Evolutionary conservation across 1,140 invertebrate genomes (phyloP), one percentile per base, ranked within the genome.

Genomic region (Acromyrmex echinatior): DNA sequence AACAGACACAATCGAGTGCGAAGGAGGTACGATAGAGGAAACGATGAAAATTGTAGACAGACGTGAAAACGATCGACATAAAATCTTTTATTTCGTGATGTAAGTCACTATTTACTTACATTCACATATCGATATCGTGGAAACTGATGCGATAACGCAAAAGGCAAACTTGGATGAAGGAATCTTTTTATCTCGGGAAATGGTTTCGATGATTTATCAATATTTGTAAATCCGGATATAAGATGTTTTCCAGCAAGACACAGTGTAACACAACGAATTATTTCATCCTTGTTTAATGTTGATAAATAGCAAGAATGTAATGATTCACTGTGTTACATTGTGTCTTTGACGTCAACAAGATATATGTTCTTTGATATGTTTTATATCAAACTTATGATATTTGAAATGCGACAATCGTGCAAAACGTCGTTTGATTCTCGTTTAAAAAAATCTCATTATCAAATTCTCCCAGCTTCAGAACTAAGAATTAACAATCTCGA

Each of bases 21-120:
- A 81, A 58, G 35, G 3, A 71, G 21, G 21, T 45, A 45, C 21
- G 56, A 56, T 78, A 70, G 14, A 70, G 39, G 18, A 4, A 63
- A 31, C 78, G 66, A 71, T 81, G 79, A 71, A 71, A 81, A 81
- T 68, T 81, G 65, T 35, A 58, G 79, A 81, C 53, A 68, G 14
- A 71, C 35, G 35, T 81, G 79, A 81, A 81, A 81, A 71, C 65
- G 49, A 71, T 81, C 51, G 79, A 10, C 1, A 56, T 1, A 16
- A 7, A n/a, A 21, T 58, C 65, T 71, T 70, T 71, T 58, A 81
- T 81, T 81, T 45, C 16, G 10, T 16, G 21, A 70, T 70, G 2
- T 70, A 49, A 49, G 16, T 60, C 58, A 28, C 74, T 45, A 63
- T 31, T 31, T 45, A 25, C 60, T 49, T 65, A 77, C 60, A 14